These are phyloP conservation scores for Acanthopleura granulata DNA, from an alignment of 2,888 invertebrate species.

Conservation along the genomic window DNA sequence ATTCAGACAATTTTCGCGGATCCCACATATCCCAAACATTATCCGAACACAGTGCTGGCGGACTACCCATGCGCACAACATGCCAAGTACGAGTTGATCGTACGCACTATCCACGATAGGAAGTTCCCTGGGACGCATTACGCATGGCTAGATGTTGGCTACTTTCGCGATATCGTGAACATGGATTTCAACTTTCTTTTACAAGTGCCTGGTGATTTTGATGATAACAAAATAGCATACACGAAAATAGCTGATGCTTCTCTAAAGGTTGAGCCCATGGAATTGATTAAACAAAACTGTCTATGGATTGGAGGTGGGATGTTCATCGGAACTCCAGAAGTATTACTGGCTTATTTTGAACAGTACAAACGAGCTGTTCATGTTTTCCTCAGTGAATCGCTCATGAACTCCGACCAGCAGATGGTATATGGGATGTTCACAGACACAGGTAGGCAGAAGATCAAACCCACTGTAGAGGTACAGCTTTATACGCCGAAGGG, in stretches of 20 bases:
- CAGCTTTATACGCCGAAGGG: not conserved
- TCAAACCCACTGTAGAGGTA: not conserved
- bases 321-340: slow-evolving; percentile 16
- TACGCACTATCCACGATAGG: slow-evolving; percentile 21
- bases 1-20: slow-evolving; percentile 20
- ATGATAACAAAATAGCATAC: slow-evolving; percentile 15
- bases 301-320: slow-evolving; percentile 28
- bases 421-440: slow-evolving; percentile 27
- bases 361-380: slow-evolving; percentile 21
- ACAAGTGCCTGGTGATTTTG: slow-evolving; percentile 17
- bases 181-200: not conserved
- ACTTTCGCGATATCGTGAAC: slow-evolving; percentile 23
- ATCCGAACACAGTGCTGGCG: slow-evolving; percentile 26
- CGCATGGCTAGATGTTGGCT: slow-evolving; percentile 29
- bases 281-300: slow-evolving; percentile 19
- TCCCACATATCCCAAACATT: slow-evolving; percentile 24
- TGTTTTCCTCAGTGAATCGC: slow-evolving; percentile 4
- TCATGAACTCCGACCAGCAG: slow-evolving; percentile 26
- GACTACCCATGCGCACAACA: slow-evolving; percentile 26
- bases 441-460: not conserved
- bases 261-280: not conserved
- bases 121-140: slow-evolving; percentile 19
- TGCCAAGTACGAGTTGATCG: slow-evolving; percentile 25
- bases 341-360: slow-evolving; percentile 16
- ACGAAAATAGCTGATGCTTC: not conserved